Conservation (phyloP, 64 coral and sea anemone genomes). For the Catalaphyllia jardinei region DNA sequence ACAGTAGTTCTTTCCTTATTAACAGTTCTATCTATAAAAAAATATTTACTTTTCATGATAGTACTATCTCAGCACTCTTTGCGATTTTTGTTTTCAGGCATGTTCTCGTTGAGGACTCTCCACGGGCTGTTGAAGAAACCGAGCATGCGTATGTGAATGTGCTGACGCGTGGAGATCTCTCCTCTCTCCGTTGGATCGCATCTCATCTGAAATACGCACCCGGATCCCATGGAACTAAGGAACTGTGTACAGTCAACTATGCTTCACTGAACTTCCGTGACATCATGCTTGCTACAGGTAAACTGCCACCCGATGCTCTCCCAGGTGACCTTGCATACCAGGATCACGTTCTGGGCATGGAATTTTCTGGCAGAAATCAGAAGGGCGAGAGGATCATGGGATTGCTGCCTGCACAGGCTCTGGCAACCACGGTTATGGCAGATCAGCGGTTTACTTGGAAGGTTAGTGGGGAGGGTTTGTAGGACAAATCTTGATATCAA, state of each 20-base stretch:
- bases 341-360: conserved; percentile 87
- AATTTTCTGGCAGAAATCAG: conserved; percentile 84
- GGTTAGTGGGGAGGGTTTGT: neutral
- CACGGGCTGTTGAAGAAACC: conserved; percentile 46
- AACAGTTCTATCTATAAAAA: no score
- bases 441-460: conserved; percentile 92
- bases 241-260: conserved; percentile 76
- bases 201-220: conserved; percentile 82
- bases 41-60: no score
- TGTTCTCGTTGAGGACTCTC: conserved; percentile 41
- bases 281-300: conserved; percentile 91
- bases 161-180: conserved; percentile 80
- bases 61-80: neutral
- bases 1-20: neutral
- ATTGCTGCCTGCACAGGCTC: conserved; percentile 76
- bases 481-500: no score
- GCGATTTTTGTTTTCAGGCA: conserved; percentile 17
- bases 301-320: conserved; percentile 81
- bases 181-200: conserved; percentile 85
- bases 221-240: conserved; percentile 55
- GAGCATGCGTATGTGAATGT: conserved; percentile 91
- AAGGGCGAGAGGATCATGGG: conserved; percentile 75
- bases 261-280: conserved; percentile 87
- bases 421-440: conserved; percentile 79
- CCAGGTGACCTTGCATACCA: conserved; percentile 73